Conservation (phyloP, 1,140 invertebrate species). For the Panulirus ornatus region DNA sequence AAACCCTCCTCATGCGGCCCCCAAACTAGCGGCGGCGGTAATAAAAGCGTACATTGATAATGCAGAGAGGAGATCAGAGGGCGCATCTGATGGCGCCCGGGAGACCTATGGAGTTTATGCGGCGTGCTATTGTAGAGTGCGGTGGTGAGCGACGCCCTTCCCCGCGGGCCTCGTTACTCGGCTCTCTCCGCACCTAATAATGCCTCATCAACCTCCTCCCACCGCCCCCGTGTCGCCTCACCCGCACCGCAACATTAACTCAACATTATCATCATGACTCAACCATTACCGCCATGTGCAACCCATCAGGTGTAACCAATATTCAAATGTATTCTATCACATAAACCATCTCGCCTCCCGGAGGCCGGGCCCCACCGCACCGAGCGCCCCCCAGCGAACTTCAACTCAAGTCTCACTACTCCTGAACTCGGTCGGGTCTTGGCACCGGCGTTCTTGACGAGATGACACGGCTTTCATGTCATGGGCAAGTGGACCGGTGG, state of each 20-base stretch:
- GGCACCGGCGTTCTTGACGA: too few species aligned
- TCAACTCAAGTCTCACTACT: too few species aligned
- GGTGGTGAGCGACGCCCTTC: constrained; percentile 11
- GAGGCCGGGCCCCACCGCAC: not conserved
- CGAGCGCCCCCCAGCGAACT: not conserved
- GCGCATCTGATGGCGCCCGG: constrained; percentile 1
- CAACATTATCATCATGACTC: constrained; percentile 36
- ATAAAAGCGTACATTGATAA: constrained; percentile 43
- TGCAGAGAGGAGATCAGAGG: constrained; percentile 4
- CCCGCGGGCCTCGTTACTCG: constrained; percentile 7
- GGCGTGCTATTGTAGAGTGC: constrained; percentile 16
- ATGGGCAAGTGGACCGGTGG: too few species aligned
- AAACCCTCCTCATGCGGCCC: too few species aligned
- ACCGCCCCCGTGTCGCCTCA: not conserved
- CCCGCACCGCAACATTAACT: constrained; percentile 38
- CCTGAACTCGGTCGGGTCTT: too few species aligned
- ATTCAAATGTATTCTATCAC: constrained; percentile 34
- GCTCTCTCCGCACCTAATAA: constrained; percentile 28
- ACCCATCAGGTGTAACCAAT: constrained; percentile 27
- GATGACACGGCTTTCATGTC: too few species aligned
- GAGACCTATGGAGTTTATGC: constrained; percentile 30
- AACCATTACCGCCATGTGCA: constrained; percentile 17
- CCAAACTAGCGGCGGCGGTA: not conserved
- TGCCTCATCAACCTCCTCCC: constrained; percentile 18
- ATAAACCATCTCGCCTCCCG: not conserved